phyloP scores from a whole-genome alignment of 2,113 vertebrate genomes.

The Turdus rufiventris region DNA sequence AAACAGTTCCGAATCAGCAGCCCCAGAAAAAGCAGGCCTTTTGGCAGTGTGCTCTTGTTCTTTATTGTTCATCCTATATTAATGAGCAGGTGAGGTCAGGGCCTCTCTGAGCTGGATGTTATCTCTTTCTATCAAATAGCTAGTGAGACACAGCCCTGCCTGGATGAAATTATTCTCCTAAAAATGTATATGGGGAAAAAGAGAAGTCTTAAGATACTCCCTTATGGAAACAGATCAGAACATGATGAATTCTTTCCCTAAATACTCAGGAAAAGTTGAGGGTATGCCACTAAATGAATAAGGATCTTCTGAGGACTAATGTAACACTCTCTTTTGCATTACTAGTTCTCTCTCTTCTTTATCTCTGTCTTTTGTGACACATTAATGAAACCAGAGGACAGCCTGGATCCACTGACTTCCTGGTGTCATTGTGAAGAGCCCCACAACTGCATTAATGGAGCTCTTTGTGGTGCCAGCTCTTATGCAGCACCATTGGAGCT shows the following conservation, averaged over 20 bases:
- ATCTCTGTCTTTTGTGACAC: background rate
- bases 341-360: background rate
- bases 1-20: background rate
- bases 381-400: background rate
- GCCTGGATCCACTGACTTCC: background rate
- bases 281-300: background rate
- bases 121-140: background rate
- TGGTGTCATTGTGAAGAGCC: background rate
- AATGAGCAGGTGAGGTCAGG: background rate
- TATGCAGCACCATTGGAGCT: background rate
- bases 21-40: background rate
- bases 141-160: background rate
- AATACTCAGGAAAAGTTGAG: background rate
- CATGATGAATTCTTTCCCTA: background rate
- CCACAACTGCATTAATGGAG: background rate
- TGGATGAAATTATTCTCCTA: background rate
- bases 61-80: background rate
- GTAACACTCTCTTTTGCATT: background rate
- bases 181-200: background rate
- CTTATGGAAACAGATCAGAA: background rate
- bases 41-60: background rate
- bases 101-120: background rate
- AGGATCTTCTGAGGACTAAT: background rate
- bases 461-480: background rate
- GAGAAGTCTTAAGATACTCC: background rate